Conservation (phyloP, 2,113 vertebrate species). For the Notechis scutatus region DNA sequence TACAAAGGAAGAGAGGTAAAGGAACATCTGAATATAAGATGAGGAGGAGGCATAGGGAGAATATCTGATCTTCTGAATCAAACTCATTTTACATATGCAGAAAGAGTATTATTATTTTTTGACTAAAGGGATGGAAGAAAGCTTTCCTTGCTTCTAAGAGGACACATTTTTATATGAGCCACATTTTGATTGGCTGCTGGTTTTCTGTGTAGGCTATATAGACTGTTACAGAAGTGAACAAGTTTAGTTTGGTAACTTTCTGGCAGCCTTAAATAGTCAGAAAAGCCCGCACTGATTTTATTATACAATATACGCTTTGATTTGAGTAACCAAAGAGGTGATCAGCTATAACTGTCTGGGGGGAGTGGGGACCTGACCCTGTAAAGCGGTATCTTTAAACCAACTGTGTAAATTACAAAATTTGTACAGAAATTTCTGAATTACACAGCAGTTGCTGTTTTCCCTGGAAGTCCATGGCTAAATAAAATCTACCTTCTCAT, state of each 20-base stretch:
- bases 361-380: not conserved
- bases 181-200: not conserved
- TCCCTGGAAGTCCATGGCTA: conserved; percentile 18
- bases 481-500: not conserved
- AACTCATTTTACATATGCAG: not conserved
- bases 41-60: not conserved
- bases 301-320: not conserved
- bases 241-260: not conserved
- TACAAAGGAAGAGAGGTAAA: not conserved
- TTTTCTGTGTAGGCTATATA: not conserved
- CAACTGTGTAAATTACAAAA: not conserved
- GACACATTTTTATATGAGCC: not conserved
- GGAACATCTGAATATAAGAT: not conserved
- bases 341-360: not conserved
- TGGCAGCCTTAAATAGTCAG: not conserved
- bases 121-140: not conserved
- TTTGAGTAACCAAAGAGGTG: not conserved
- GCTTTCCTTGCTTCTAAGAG: not conserved
- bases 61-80: not conserved
- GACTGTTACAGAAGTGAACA: not conserved
- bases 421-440: conserved; percentile 20
- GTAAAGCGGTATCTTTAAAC: conserved; percentile 23
- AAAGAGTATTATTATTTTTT: not conserved
- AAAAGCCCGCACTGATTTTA: not conserved
- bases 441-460: conserved; percentile 8